phyloP scores from a whole-genome alignment of 2,113 vertebrate genomes.

The Pitta sordida region DNA sequence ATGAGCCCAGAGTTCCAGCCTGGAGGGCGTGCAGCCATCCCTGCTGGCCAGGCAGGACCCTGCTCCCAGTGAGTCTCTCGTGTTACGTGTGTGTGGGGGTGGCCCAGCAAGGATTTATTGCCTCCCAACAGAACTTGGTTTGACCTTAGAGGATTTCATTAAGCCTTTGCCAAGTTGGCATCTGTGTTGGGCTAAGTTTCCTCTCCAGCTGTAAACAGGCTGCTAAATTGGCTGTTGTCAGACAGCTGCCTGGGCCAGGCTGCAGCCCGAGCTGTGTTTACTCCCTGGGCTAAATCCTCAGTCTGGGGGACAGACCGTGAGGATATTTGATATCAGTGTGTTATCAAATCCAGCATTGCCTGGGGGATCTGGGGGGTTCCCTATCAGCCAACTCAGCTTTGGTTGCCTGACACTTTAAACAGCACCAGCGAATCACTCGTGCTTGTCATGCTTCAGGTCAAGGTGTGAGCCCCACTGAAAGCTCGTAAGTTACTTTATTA shows the following conservation, averaged over 20 bases:
- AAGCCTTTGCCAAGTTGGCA: conserved; percentile 77
- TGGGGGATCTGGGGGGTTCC: neutral
- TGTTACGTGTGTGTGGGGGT: conserved; percentile 38
- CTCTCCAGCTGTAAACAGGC: conserved; percentile 80
- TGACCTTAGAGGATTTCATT: conserved; percentile 83
- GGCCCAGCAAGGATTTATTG: conserved; percentile 50
- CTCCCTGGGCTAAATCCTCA: conserved; percentile 5
- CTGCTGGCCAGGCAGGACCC: conserved; percentile 24
- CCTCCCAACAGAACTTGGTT: conserved; percentile 71
- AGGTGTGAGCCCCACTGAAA: neutral
- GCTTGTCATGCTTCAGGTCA: neutral
- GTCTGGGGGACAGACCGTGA: neutral
- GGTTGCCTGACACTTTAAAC: neutral
- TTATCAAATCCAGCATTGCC: neutral
- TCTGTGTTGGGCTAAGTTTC: conserved; percentile 76
- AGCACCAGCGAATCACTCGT: neutral
- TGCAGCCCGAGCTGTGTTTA: neutral
- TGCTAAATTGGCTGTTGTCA: conserved; percentile 84
- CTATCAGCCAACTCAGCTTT: neutral
- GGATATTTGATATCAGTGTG: neutral
- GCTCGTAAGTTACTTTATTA: neutral
- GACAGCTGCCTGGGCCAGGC: conserved; percentile 74
- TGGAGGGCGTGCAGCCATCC: conserved; percentile 56
- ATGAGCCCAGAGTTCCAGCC: conserved; percentile 32
- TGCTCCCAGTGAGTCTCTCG: neutral